A percentile compares a stretch with the other conserved stretches of the same genome.
These are phyloP conservation scores for Sminthopsis crassicaudata DNA, from an alignment of 2,113 vertebrate genomes.

Conservation along the genomic window DNA sequence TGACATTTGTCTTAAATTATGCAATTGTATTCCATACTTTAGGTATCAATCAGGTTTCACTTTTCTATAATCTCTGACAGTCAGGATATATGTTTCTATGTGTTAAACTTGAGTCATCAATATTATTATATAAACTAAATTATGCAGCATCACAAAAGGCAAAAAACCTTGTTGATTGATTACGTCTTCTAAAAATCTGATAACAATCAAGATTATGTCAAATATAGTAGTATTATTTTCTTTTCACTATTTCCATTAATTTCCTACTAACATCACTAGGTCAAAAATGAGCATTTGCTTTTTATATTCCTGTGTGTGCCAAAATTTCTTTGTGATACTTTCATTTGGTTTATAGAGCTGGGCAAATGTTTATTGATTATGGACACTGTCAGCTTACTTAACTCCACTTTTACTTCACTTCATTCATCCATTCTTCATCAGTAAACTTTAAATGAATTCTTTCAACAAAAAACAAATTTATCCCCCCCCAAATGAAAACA, in stretches of 20 bases:
- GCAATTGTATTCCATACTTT: background rate
- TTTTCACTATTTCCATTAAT: background rate
- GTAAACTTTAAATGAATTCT: background rate
- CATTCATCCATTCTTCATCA: background rate
- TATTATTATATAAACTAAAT: background rate
- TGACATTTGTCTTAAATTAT: background rate
- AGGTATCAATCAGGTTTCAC: background rate
- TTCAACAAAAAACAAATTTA: background rate
- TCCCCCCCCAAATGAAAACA: too few relatives aligned
- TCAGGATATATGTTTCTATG: background rate
- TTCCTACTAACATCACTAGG: background rate
- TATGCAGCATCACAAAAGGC: background rate
- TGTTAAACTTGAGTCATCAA: background rate
- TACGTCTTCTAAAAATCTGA: background rate
- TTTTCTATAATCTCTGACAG: background rate
- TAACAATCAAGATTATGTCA: background rate
- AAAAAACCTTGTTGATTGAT: background rate
- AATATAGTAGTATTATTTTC: background rate
- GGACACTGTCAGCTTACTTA: too few relatives aligned
- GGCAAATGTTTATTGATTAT: background rate
- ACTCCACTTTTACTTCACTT: too few relatives aligned
- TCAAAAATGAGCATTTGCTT: background rate
- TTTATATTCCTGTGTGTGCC: background rate
- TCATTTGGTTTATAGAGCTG: background rate
- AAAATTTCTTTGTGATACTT: background rate